Conservation (phyloP, 1,140 invertebrate species). For the Chionoecetes opilio region DNA sequence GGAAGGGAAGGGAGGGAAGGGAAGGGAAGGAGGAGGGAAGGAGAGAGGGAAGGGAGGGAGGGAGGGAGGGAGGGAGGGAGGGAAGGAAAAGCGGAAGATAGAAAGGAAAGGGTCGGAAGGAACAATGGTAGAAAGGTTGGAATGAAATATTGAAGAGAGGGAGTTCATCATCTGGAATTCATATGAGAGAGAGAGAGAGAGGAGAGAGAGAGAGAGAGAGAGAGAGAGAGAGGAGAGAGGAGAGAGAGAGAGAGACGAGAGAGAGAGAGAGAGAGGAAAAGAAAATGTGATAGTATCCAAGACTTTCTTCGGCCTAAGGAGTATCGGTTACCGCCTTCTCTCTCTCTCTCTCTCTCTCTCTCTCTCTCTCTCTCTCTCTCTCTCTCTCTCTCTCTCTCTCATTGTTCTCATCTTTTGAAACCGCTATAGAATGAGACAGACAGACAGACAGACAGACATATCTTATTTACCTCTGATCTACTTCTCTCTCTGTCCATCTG, state of each 20-base stretch:
- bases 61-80: neutral
- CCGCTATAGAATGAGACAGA: neutral
- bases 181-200: no score
- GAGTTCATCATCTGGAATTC: no score
- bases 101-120: no score
- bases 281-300: neutral
- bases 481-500: neutral
- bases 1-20: neutral
- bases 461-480: neutral
- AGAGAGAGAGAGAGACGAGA: constrained; percentile 27
- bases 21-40: neutral
- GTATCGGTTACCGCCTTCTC: neutral
- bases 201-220: neutral
- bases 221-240: neutral
- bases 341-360: no score
- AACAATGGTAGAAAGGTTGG: no score
- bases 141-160: no score
- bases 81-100: neutral
- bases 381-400: no score
- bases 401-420: neutral
- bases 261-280: constrained; percentile 7
- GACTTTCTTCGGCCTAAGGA: neutral
- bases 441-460: neutral
- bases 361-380: no score
- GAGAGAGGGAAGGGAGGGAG: neutral